phyloP scores from a whole-genome alignment of 2,797 vertebrate genomes.

The Chlorospingus flavigularis region DNA sequence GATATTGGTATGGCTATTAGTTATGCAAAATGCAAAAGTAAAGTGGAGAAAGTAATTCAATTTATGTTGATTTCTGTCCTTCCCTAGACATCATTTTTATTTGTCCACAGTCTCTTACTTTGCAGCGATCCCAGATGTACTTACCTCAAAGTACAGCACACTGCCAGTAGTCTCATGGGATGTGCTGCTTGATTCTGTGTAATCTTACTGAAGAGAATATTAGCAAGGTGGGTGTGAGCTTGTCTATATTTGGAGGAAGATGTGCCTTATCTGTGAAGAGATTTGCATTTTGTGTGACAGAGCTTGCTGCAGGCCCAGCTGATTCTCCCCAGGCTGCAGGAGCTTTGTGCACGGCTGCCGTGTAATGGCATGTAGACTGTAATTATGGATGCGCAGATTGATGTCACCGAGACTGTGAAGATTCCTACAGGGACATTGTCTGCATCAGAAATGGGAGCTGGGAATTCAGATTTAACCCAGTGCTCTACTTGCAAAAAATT shows the following conservation, averaged over 20 bases:
- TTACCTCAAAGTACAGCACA: accelerated
- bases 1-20: not conserved
- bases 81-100: not conserved
- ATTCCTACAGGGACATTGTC: not conserved
- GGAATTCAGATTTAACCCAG: conserved; percentile 40
- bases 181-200: not conserved
- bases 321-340: not conserved
- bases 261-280: not conserved
- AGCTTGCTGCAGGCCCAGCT: not conserved
- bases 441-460: conserved; percentile 10
- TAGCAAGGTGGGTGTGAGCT: not conserved
- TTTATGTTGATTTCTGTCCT: not conserved
- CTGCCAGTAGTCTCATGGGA: not conserved
- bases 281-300: conserved; percentile 22
- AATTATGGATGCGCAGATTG: conserved; percentile 37
- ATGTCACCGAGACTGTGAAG: conserved; percentile 9
- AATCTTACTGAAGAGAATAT: not conserved
- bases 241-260: not conserved
- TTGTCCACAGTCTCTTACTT: not conserved
- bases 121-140: accelerated
- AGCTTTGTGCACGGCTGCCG: conserved; percentile 8
- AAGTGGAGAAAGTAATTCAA: not conserved
- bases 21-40: not conserved
- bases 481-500: not conserved
- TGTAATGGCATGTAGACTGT: conserved; percentile 24